phyloP scores from a whole-genome alignment of 2,113 vertebrate genomes.

The Tauraco erythrolophus region DNA sequence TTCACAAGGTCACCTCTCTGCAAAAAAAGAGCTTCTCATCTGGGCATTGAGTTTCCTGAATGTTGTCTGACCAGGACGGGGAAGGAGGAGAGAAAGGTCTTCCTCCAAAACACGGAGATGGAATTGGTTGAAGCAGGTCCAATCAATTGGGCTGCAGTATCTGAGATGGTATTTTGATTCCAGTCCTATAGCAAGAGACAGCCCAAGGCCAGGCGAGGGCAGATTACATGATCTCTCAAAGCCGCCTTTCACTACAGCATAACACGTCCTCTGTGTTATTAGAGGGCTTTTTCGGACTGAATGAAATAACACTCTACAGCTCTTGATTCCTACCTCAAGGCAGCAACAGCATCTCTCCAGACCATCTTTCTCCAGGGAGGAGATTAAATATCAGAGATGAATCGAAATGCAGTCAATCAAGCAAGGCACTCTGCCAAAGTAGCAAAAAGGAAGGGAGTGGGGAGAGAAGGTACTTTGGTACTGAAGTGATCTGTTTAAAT shows the following conservation, averaged over 20 bases:
- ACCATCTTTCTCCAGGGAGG: conserved; percentile 44
- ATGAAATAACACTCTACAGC: conserved; percentile 60
- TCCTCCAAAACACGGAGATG: neutral
- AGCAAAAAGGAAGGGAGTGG: neutral
- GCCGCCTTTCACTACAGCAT: conserved; percentile 58
- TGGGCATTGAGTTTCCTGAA: neutral
- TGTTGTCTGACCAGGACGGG: neutral
- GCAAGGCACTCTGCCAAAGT: conserved; percentile 36
- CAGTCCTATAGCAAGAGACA: conserved; percentile 33
- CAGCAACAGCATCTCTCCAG: conserved; percentile 34
- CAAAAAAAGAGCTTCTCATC: neutral
- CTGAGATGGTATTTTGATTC: conserved; percentile 54
- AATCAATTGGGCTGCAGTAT: conserved; percentile 8
- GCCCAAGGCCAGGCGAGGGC: conserved; percentile 40
- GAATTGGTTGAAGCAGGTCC: conserved; percentile 1
- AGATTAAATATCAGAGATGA: conserved; percentile 45
- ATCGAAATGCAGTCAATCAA: conserved; percentile 24
- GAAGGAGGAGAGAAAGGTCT: neutral
- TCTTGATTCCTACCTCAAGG: conserved; percentile 44
- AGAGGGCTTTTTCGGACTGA: conserved; percentile 47
- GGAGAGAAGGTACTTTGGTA: neutral
- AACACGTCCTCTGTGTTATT: conserved; percentile 48
- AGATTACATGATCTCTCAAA: conserved; percentile 64
- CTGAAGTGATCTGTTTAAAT: conserved; percentile 9
- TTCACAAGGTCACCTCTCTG: neutral